Base-by-base conservation (phyloP, 2,888 invertebrate species). In the Cantharis lateralis region DNA sequence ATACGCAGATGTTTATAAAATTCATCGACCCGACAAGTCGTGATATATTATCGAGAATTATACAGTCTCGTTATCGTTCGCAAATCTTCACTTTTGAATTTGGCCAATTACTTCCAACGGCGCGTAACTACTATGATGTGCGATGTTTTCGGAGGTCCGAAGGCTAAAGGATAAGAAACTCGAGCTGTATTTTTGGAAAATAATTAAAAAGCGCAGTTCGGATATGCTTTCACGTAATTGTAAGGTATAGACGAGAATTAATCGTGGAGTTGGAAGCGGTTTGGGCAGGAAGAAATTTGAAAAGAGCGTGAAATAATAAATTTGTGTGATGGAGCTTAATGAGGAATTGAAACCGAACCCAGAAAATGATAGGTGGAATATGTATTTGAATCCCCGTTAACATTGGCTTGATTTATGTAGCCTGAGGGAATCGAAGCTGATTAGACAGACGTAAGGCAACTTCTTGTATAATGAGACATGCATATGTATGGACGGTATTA, bases 381-480 rank as follows among this genome's bases (percentile, higher is more conserved):
- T 75, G 78, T 71, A 76, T 78, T 82, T 80, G 80, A 81, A 82
- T 83, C 82, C 82, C 82, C 82, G 85, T 84, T 84, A 85, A 83
- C 83, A 48, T 81, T 82, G 77, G 77, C 78, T 84, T 85, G 85
- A 86, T 86, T 84, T 85, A 86, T 82, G 81, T 79, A 75, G 75
- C 83, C 79, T 79, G 83, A 84, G 85, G 84, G 85, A 84, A 84
- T 83, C 84, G 83, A 82, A 83, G 81, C 84, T 85, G 86, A 86
- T 86, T 85, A 86, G 85, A 86, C 84, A 77, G 77, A 77, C 74
- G 69, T 77, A 77, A 79, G 79, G 79, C 79, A 77, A 72, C 73
- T 77, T 81, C 82, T 82, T 76, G 82, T 84, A 84, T 87, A 87
- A 87, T 87, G 86, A 87, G 87, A 87, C 86, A 86, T 86, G 85